Evolutionary conservation across 2,113 vertebrate species (phyloP).

Genomic region (Tylochromis polylepis): DNA sequence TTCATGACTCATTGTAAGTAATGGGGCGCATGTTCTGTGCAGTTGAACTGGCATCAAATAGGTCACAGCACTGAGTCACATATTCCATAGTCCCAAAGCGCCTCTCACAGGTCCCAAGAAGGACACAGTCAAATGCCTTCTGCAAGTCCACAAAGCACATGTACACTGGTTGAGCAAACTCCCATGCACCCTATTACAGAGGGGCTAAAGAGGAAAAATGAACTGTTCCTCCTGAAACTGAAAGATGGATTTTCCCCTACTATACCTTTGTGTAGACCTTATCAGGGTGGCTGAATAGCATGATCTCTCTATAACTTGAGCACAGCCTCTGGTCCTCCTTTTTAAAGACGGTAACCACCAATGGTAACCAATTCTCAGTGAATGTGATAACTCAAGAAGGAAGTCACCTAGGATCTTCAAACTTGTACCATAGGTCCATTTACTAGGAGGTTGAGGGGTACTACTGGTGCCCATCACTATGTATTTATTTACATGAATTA

Average conservation of each 20-base stretch:
- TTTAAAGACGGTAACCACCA: neutral
- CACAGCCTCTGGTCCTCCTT: neutral
- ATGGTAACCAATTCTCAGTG: too few relatives aligned
- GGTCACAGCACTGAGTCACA: neutral
- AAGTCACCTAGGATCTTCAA: too few relatives aligned
- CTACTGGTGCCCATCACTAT: too few relatives aligned
- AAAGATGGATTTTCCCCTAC: neutral
- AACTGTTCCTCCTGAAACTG: neutral
- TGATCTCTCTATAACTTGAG: neutral
- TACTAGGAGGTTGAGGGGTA: too few relatives aligned
- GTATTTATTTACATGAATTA: accelerated
- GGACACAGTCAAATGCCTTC: neutral
- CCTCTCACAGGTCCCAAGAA: neutral
- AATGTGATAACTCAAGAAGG: too few relatives aligned
- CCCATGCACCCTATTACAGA: neutral
- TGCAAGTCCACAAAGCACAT: neutral
- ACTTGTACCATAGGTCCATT: too few relatives aligned
- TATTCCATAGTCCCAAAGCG: neutral
- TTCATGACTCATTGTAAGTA: neutral
- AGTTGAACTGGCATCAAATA: neutral
- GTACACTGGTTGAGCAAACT: neutral
- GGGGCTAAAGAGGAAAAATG: neutral
- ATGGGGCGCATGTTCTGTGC: neutral
- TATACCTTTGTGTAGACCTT: neutral
- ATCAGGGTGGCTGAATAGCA: neutral